Base-by-base conservation (phyloP, 2,113 vertebrate species). In the Mesembrinibis cayennensis region DNA sequence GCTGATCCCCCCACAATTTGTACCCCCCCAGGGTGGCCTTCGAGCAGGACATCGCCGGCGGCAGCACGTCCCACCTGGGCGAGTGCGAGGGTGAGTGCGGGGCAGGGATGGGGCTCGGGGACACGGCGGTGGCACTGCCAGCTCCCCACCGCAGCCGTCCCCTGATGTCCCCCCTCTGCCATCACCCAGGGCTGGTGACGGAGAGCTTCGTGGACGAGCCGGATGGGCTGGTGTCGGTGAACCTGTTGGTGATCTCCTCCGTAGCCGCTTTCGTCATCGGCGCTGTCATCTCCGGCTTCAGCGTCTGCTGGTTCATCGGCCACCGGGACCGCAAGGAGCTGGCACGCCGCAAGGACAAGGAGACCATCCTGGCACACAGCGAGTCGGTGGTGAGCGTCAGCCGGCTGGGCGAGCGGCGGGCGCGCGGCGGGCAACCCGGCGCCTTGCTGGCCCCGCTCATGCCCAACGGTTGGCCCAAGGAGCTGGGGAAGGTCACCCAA, bases 231-330 rank as follows among this genome's bases (percentile, higher is more conserved):
- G 99, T 99, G 61, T 99, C 99, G 0, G 98, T 99, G 76, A 99
- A 99, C 97, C 98, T 99, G 30, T 97, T 99, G 97, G 99, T 99
- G 82, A 98, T 99, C 30, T 99, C 99, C 62, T 99, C 99, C 0
- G 99, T 99, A 9, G 99, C 99, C 1, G 99, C 99, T 29, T 99
- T 99, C 36, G 98, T 99, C 86, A 99, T 99, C 7, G 99, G 99
- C 58, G 99, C 99, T 12, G 97, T 99, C 83, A 98, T 99, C 94
- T 99, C 99, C 0, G 99, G 99, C 67, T 98, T 99, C 95, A 98
- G 98, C 38, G 99, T 99, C 77, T 99, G 99, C 97, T 99, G 99
- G 99, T 98, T 99, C 94, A 99, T 99, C 97, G 99, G 99, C 16
- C 99, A 99, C 93, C 99, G 99, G 34, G 99, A 99, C 90, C 98